Evolutionary conservation across 2,797 vertebrate genomes (phyloP).

Genomic region (Intellagama lesueurii): DNA sequence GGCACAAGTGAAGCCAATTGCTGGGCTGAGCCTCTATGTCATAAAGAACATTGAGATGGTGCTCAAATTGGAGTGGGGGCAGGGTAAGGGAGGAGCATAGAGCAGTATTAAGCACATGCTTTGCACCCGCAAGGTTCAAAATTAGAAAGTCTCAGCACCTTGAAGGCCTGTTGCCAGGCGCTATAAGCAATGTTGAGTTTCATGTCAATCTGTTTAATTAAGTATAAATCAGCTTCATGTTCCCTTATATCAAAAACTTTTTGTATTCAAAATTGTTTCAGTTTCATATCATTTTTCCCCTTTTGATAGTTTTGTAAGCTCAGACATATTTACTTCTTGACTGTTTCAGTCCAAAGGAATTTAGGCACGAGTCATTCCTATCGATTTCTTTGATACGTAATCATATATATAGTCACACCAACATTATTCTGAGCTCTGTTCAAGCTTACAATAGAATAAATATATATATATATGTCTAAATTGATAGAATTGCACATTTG

Average conservation of each 20-base stretch:
- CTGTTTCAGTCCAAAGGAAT: not conserved
- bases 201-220: not conserved
- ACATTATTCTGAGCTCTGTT: not conserved
- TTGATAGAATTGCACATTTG: not conserved
- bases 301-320: not conserved
- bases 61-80: not conserved
- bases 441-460: constrained; percentile 13
- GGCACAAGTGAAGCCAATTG: too few relatives aligned
- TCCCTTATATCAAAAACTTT: not conserved
- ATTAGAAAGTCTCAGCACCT: not conserved
- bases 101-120: not conserved
- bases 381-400: not conserved
- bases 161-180: not conserved
- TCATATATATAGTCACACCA: not conserved
- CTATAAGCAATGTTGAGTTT: not conserved
- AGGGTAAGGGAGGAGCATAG: not conserved
- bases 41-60: not conserved
- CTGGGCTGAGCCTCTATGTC: too few relatives aligned
- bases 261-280: not conserved
- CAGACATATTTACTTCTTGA: not conserved
- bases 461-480: not conserved
- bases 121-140: not conserved
- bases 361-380: not conserved
- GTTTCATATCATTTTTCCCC: not conserved
- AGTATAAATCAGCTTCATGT: not conserved